Evolutionary conservation across 2,888 invertebrate species (phyloP), one percentile per base, ranked within the genome.

Genomic region (Conistra vaccinii): DNA sequence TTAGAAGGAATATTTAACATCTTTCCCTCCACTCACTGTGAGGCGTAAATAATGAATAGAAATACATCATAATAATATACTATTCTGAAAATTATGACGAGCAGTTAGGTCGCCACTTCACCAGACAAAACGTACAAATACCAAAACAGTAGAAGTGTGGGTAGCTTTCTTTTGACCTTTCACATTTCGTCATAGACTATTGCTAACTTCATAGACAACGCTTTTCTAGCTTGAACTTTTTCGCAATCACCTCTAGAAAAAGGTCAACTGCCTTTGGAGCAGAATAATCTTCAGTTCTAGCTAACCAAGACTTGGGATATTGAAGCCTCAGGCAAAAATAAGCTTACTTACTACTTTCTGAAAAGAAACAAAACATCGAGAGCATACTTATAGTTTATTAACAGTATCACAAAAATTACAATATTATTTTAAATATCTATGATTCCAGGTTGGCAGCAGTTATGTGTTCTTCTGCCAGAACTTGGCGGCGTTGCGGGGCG

Each of bases 381-480:
- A 86, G 84, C 81, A 73, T 76, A 74, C 70, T 84, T 79, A 84
- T 67, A 73, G 85, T 89, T 89, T 88, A 87, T 85, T 87, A 86
- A 84, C 83, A 88, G 85, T 90, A 91, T 90, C 88, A 91, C 90
- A 90, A 89, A 90, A 88, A 87, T 89, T 85, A 88, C 82, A 89
- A 67, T 78, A 75, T 81, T 82, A 65, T 78, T 71, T 80, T 79
- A 78, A 83, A 81, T 73, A 85, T 76, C 85, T 84, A 84, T 84
- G 42, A 73, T 81, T 81, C 35, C 51, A 69, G 63, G 62, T 39
- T 69, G 58, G 51, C 53, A 57, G 61, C 32, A 62, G 79, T 92
- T 95, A 96, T 90, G 96, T 95, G 86, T 94, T 96, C 86, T 97
- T 97, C 87, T 97, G 96, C 98, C 98, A 98, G 94, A 98, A 98